These are phyloP conservation scores for Allygus modestus DNA, from an alignment of 2,888 invertebrate species.

Conservation along the genomic window DNA sequence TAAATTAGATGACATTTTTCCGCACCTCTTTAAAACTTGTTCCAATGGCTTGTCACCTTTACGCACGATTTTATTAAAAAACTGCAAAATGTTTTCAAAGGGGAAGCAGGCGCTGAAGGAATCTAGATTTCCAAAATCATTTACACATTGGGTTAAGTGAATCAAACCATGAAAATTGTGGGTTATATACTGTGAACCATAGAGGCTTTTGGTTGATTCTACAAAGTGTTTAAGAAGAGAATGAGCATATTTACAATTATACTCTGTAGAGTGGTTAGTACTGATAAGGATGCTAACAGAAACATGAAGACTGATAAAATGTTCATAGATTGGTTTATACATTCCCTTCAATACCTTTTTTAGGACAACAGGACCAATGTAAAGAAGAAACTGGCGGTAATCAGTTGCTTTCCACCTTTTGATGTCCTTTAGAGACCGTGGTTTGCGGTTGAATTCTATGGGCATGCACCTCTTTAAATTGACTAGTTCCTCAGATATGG, in stretches of 20 bases:
- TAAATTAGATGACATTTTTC: background rate
- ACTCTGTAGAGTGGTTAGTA: background rate
- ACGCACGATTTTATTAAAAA: background rate
- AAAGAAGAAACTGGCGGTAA: conserved; percentile 38
- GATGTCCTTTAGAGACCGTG: conserved; percentile 31
- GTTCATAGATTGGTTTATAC: background rate
- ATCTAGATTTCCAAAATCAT: background rate
- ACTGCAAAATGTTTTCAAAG: conserved; percentile 22
- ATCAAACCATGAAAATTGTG: conserved; percentile 11
- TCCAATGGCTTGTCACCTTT: background rate
- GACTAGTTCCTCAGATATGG: background rate
- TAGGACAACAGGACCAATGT: conserved; percentile 43
- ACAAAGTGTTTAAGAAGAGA: background rate
- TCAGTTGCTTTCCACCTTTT: conserved; percentile 57
- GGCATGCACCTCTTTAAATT: background rate
- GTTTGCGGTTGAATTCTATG: conserved; percentile 25
- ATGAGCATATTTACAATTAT: background rate
- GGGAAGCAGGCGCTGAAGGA: background rate
- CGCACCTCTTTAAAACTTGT: background rate
- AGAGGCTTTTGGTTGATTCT: background rate
- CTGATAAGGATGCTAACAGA: conserved; percentile 18
- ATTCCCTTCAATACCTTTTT: conserved; percentile 1
- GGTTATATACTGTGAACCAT: conserved; percentile 8
- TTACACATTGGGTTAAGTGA: background rate
- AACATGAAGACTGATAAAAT: background rate